Conservation (phyloP, 2,113 vertebrate species). For the Hyla sarda region DNA sequence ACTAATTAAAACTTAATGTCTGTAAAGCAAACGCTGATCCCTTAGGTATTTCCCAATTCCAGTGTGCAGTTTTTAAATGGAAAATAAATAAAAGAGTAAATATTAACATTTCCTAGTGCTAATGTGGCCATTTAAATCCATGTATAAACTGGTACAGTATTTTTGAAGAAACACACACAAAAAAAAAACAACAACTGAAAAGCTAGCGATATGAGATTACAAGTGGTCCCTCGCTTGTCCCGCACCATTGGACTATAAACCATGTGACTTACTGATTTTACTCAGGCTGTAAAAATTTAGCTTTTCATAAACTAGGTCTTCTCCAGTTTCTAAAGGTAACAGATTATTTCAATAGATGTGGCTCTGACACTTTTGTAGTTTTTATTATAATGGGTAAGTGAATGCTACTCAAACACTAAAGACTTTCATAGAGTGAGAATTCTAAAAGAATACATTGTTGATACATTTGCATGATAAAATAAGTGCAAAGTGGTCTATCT, state of each 20-base stretch:
- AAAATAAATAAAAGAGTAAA: constrained; percentile 65
- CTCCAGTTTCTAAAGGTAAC: background rate
- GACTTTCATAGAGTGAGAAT: background rate
- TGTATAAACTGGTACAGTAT: background rate
- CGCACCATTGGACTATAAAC: background rate
- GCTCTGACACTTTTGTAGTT: background rate
- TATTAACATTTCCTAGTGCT: constrained; percentile 56
- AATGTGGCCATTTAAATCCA: constrained; percentile 24
- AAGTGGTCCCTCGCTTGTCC: background rate
- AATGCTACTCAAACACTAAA: background rate
- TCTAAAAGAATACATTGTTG: background rate
- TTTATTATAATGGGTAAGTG: background rate
- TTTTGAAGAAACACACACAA: background rate
- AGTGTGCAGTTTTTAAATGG: constrained; percentile 64
- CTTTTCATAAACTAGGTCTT: background rate
- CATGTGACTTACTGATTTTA: background rate
- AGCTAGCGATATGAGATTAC: too few relatives aligned
- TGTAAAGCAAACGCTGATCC: constrained; percentile 64
- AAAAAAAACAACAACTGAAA: background rate
- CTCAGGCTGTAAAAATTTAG: background rate
- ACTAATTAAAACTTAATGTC: constrained; percentile 67
- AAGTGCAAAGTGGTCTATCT: background rate
- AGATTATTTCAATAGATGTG: background rate
- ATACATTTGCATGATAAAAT: background rate
- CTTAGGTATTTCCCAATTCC: constrained; percentile 63